Evolutionary conservation across 2,797 vertebrate genomes (phyloP).

Genomic region (Typhlichthys subterraneus): DNA sequence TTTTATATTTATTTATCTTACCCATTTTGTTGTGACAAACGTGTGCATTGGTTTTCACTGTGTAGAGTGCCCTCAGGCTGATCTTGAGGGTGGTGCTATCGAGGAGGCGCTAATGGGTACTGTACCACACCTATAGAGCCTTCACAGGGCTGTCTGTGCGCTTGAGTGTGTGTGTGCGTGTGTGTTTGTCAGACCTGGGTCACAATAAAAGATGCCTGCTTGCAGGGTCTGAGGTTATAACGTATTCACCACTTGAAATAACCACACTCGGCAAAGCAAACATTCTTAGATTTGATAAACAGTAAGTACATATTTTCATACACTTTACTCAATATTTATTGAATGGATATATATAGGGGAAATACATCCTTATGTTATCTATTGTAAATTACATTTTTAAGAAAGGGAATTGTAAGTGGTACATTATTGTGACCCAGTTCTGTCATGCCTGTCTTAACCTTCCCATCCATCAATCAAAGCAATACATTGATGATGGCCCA

Average conservation of each 20-base stretch:
- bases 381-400: background rate
- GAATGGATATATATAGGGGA: background rate
- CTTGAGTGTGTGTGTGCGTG: constrained; percentile 26
- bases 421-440: constrained; percentile 54
- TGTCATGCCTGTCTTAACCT: constrained; percentile 36
- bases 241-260: background rate
- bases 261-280: background rate
- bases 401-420: background rate
- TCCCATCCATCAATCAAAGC: constrained; percentile 20
- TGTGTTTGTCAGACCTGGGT: constrained; percentile 64
- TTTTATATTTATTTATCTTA: constrained; percentile 43
- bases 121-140: constrained; percentile 73
- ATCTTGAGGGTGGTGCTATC: constrained; percentile 80
- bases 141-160: constrained; percentile 30
- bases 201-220: constrained; percentile 25
- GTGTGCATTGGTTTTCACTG: constrained; percentile 67
- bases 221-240: background rate
- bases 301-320: too few relatives aligned
- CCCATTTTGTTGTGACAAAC: constrained; percentile 51
- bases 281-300: background rate
- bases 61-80: constrained; percentile 84
- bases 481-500: constrained; percentile 47
- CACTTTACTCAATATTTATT: too few relatives aligned
- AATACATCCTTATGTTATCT: background rate
- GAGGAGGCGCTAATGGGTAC: constrained; percentile 87